Base-by-base conservation (phyloP, 2,797 vertebrate species). In the Eospalax fontanierii region DNA sequence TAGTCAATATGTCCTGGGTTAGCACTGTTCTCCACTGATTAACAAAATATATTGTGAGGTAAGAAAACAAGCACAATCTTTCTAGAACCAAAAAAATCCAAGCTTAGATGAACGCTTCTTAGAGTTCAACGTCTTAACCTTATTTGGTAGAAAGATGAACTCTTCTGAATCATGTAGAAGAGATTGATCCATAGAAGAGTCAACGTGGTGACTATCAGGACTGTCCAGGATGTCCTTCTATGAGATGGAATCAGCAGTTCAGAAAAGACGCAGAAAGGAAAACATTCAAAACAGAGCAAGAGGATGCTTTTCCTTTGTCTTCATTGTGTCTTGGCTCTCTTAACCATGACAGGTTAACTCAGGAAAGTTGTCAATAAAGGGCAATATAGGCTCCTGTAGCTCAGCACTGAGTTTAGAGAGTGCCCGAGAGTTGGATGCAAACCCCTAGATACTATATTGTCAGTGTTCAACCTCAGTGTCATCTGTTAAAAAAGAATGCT, bases 181-280 rank as follows among this genome's bases (percentile, higher is more conserved):
- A 70, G 63, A 83, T 10, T 28, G 50, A 88, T 40, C 33, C 26
- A 46, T 15, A 35, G 28, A 80, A 61, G 30, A 9, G 83, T n/a
- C 46, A 75, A 38, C 46, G 30, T 70, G 1, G 18, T 40, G 26
- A n/a, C 30, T 89, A 6, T 63, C n/a, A 73, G 63, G 65, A 59
- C 16, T 73, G 15, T 16, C 24, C 26, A 57, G 57, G 46, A 68
- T 26, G 28, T 65, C 90, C 78, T 33, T 94, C 11, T 26, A 54
- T 18, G 43, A 95, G 35, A 89, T 87, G 59, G 33, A 84, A 87
- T 33, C 43, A 68, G 54, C 54, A 92, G 21, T 83, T 76, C 87
- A 70, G 15, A 73, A 81, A 70, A 46, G 63, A 86, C 6, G 6
- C 2, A 43, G 22, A 46, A 38, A 38, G 24, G 40, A 35, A 59